These are phyloP conservation scores for Epistrophe eligans DNA, from an alignment of 2,888 invertebrate species.

Conservation along the genomic window DNA sequence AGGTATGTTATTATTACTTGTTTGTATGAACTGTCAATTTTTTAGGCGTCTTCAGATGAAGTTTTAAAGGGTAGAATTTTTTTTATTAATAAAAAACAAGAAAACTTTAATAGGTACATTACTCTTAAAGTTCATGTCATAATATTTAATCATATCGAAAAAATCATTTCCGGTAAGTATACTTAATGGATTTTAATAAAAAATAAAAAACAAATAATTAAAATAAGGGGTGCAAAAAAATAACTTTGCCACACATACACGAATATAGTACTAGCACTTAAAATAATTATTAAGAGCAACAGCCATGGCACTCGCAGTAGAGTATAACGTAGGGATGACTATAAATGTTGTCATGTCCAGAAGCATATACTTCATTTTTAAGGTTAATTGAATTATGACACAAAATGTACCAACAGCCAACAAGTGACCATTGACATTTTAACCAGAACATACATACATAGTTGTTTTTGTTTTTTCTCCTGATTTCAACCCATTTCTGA, in stretches of 20 bases:
- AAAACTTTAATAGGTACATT: no score
- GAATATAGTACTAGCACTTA: constrained; percentile 1
- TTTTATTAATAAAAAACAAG: no score
- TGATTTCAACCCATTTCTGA: not conserved
- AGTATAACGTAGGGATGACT: no score
- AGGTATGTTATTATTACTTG: no score
- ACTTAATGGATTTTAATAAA: not conserved
- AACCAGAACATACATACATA: not conserved
- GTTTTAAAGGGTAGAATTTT: no score
- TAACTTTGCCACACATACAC: not conserved
- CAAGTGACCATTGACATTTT: constrained; percentile 9
- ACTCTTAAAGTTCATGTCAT: no score
- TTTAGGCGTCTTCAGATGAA: no score
- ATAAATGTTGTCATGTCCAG: constrained; percentile 15
- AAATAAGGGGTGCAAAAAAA: not conserved
- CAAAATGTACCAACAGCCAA: not conserved
- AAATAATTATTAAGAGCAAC: constrained; percentile 17
- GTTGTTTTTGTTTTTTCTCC: not conserved
- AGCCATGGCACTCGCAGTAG: no score
- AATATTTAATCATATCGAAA: not conserved
- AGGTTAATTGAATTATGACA: constrained; percentile 31
- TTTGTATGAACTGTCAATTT: no score
- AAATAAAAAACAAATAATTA: not conserved
- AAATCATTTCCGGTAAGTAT: no score
- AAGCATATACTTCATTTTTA: constrained; percentile 3